Conservation (phyloP, 2,888 invertebrate species). For the Aromia moschata region DNA sequence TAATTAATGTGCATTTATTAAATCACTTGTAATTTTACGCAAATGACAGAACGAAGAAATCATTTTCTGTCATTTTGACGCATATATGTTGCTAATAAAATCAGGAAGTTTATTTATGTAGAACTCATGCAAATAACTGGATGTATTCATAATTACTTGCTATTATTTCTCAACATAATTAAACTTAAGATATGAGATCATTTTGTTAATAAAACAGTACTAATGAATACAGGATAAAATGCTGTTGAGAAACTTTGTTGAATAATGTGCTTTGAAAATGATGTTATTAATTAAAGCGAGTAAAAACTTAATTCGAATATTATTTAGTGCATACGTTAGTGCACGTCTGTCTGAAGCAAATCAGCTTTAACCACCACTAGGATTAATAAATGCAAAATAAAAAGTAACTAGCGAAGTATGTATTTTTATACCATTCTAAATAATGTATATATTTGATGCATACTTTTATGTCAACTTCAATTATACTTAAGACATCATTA, state of each 20-base stretch:
- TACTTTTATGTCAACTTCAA: no score
- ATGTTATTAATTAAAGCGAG: conserved; percentile 18
- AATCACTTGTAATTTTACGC: no score
- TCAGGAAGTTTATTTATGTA: conserved; percentile 11
- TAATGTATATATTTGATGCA: no score
- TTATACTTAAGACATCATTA: no score
- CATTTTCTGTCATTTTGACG: no score
- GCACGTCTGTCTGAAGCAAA: background rate
- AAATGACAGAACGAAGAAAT: no score
- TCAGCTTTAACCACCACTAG: background rate
- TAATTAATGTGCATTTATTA: no score
- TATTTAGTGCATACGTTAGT: background rate
- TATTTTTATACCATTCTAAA: no score
- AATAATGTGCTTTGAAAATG: conserved; percentile 15
- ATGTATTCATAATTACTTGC: conserved; percentile 16
- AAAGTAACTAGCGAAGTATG: no score
- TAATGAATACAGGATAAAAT: conserved; percentile 22
- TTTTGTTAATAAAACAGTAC: conserved; percentile 23
- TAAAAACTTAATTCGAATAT: background rate
- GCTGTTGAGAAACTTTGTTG: conserved; percentile 26
- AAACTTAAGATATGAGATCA: conserved; percentile 24
- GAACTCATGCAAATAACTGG: no score
- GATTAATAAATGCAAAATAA: background rate
- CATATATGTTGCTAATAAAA: conserved; percentile 6
- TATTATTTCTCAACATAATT: conserved; percentile 29